Conservation (phyloP, 30 jellyfish, hydroid and myxozoan species). For the Phacellophora camtschatica region DNA sequence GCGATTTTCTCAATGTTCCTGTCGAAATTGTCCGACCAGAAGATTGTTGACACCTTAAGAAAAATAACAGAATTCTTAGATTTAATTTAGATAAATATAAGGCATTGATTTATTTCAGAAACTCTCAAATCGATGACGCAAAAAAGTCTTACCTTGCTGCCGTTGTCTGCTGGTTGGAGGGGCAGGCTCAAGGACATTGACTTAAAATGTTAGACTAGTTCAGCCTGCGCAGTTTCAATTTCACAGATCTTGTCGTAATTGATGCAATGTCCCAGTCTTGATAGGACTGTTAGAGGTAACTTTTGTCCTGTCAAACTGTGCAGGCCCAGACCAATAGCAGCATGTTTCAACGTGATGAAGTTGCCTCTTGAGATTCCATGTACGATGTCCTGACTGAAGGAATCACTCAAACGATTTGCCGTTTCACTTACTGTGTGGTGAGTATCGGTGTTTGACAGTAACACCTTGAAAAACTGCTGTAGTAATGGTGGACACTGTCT, state of each 20-base stretch:
- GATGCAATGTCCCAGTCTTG: slow-evolving; percentile 30
- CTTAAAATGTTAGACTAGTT: slow-evolving; percentile 12
- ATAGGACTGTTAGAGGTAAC: slow-evolving; percentile 21
- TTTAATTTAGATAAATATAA: neutral
- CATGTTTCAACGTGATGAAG: slow-evolving; percentile 26
- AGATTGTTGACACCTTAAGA: neutral
- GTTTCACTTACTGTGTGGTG: neutral
- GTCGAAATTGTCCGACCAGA: neutral
- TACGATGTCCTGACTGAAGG: slow-evolving; percentile 12
- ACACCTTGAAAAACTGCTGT: neutral
- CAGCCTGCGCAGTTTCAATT: slow-evolving; percentile 65
- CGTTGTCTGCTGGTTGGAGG: slow-evolving; percentile 26
- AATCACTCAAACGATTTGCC: slow-evolving; percentile 2
- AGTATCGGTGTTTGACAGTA: neutral
- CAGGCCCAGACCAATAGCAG: slow-evolving; percentile 28
- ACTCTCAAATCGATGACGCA: neutral
- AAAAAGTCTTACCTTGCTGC: neutral
- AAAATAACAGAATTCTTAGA: neutral
- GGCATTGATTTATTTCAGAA: neutral
- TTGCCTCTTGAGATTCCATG: slow-evolving; percentile 40
- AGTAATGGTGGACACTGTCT: slow-evolving; percentile 21
- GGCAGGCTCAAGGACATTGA: slow-evolving; percentile 3
- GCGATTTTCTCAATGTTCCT: neutral
- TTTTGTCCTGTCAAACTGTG: slow-evolving; percentile 54
- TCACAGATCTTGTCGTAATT: slow-evolving; percentile 13